phyloP scores from a whole-genome alignment of 2,797 vertebrate genomes.

The Neostethus bicornis region DNA sequence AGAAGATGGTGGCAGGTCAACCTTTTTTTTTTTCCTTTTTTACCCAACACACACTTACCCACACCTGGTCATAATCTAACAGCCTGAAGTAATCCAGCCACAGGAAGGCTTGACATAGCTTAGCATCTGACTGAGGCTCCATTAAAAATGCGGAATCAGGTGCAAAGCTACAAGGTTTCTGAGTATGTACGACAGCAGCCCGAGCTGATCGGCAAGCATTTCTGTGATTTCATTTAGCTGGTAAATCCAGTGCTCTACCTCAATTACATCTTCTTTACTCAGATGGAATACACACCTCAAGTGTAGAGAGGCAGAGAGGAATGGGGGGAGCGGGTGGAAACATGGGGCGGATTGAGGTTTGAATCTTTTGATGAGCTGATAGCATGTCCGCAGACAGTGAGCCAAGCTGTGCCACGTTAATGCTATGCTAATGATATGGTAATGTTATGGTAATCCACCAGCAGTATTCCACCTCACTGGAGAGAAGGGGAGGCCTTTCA shows the following conservation, averaged over 20 bases:
- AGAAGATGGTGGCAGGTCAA: slow-evolving; percentile 51
- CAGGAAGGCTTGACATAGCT: slow-evolving; percentile 67
- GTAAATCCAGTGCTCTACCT: slow-evolving; percentile 74
- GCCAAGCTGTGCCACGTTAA: slow-evolving; percentile 74
- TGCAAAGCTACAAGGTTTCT: slow-evolving; percentile 48
- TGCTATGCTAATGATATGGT: slow-evolving; percentile 81
- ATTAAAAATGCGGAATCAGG: slow-evolving; percentile 63
- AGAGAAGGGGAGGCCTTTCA: slow-evolving; percentile 75
- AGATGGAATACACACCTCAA: slow-evolving; percentile 71
- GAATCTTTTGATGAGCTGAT: slow-evolving; percentile 78
- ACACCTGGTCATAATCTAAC: slow-evolving; percentile 54
- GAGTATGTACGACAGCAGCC: slow-evolving; percentile 57
- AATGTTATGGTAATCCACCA: slow-evolving; percentile 81
- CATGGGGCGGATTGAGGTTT: slow-evolving; percentile 67
- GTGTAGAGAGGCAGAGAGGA: slow-evolving; percentile 41
- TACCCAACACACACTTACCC: slow-evolving; percentile 24
- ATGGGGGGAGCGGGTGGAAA: slow-evolving; percentile 3
- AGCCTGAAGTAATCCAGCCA: slow-evolving; percentile 60
- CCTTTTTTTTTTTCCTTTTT: slow-evolving; percentile 51
- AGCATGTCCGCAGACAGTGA: slow-evolving; percentile 73
- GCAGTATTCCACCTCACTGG: slow-evolving; percentile 79
- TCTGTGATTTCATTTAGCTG: slow-evolving; percentile 75
- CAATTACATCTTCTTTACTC: slow-evolving; percentile 78
- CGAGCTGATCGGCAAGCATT: slow-evolving; percentile 58
- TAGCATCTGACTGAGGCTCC: slow-evolving; percentile 66